These are phyloP conservation scores for Megalops cyprinoides DNA, from an alignment of 2,797 vertebrate genomes.

Conservation along the genomic window DNA sequence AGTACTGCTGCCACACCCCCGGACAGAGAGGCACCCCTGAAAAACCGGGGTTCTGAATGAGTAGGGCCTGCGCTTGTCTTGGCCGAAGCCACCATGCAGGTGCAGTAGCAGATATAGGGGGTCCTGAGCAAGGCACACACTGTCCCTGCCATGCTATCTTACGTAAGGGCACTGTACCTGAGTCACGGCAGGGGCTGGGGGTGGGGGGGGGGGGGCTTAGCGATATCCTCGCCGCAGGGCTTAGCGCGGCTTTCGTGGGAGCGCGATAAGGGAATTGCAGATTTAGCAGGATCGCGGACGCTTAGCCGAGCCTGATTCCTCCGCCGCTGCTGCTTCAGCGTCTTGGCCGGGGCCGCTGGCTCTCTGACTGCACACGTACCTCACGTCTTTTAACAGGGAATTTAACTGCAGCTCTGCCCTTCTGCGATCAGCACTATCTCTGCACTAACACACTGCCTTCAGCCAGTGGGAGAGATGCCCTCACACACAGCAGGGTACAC, in stretches of 20 bases:
- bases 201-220: too few species aligned
- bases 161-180: not conserved
- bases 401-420: not conserved
- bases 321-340: slow-evolving; percentile 45
- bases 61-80: not conserved
- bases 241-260: not conserved
- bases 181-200: too few species aligned
- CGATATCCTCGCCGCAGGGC: not conserved
- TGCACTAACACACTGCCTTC: not conserved
- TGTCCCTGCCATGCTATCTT: not conserved
- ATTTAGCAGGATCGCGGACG: slow-evolving; percentile 68
- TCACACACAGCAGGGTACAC: too few species aligned
- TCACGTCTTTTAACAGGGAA: too few species aligned
- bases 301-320: too few species aligned
- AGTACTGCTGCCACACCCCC: too few species aligned
- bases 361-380: too few species aligned
- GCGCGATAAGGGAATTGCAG: slow-evolving; percentile 57
- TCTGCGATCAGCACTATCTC: not conserved
- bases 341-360: too few species aligned
- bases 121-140: too few species aligned
- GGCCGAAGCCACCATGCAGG: not conserved
- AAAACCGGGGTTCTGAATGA: not conserved
- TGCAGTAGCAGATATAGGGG: not conserved
- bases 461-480: not conserved
- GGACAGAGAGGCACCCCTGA: too few species aligned